These are phyloP conservation scores for Auanema sp. DNA, from an alignment of 2,888 invertebrate genomes.

Conservation along the genomic window DNA sequence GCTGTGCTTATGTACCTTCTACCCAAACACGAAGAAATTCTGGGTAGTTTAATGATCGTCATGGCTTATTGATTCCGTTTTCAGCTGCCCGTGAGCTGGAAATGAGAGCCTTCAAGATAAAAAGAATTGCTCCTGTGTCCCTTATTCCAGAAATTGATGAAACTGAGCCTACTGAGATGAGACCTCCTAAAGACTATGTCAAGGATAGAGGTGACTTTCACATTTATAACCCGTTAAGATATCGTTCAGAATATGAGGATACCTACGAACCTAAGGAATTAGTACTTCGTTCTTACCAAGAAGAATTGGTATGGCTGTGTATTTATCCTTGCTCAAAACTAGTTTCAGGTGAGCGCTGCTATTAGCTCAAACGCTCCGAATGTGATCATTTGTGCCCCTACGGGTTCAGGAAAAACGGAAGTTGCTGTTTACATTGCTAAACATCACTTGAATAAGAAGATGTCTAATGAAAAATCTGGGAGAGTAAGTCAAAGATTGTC, in stretches of 20 bases:
- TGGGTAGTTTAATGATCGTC: too few relatives aligned
- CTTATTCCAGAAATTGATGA: too few relatives aligned
- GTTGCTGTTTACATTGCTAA: constrained; percentile 54
- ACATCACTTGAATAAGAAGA: constrained; percentile 41
- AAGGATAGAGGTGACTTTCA: not conserved
- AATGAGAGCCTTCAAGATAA: too few relatives aligned
- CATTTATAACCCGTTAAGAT: not conserved
- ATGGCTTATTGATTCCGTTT: too few relatives aligned
- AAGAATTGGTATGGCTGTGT: constrained; percentile 29
- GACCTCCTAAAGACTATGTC: not conserved
- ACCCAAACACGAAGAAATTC: too few relatives aligned
- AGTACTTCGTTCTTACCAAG: constrained; percentile 46
- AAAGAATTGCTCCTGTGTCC: too few relatives aligned
- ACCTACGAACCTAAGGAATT: constrained; percentile 10
- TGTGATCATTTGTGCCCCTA: constrained; percentile 60
- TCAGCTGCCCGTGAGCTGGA: too few relatives aligned
- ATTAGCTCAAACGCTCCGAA: constrained; percentile 36
- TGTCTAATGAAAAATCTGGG: constrained; percentile 14
- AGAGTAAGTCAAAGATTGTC: constrained; percentile 6
- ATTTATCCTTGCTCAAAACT: constrained; percentile 2
- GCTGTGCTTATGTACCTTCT: too few relatives aligned
- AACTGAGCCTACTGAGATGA: too few relatives aligned
- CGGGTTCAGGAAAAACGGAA: constrained; percentile 61
- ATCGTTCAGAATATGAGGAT: not conserved
- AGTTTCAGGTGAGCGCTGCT: constrained; percentile 25